Conservation (phyloP, 2,113 vertebrate genomes). For the Ursus arctos region DNA sequence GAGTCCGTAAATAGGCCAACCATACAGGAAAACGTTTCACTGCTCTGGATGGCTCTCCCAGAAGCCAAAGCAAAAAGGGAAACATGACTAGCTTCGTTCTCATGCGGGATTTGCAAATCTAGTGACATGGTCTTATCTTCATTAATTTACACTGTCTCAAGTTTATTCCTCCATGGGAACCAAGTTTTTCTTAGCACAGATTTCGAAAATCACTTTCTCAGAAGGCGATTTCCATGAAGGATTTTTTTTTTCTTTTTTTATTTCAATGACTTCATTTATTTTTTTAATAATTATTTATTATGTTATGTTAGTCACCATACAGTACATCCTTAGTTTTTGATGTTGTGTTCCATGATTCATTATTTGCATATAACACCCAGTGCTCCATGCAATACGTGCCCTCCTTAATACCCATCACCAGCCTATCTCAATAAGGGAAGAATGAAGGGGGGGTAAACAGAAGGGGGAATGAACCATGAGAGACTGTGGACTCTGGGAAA, state of each 20-base stretch:
- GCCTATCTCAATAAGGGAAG: too few species aligned
- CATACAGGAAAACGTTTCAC: neutral
- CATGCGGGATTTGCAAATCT: neutral
- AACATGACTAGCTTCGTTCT: neutral
- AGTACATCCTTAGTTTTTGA: too few species aligned
- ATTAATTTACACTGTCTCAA: neutral
- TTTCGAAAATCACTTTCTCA: slow-evolving; percentile 6
- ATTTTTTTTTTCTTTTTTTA: neutral
- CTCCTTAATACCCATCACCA: too few species aligned
- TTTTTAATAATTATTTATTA: too few species aligned
- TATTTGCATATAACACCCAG: too few species aligned
- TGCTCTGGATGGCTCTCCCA: neutral
- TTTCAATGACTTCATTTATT: too few species aligned
- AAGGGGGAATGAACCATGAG: too few species aligned
- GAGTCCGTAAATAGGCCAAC: neutral
- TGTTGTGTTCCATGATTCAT: too few species aligned
- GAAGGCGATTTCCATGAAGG: neutral
- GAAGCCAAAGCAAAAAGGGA: slow-evolving; percentile 57
- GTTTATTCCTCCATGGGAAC: neutral
- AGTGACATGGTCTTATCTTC: neutral
- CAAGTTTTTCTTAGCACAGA: neutral
- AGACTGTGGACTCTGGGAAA: too few species aligned
- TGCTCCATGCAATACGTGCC: too few species aligned
- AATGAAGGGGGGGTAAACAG: too few species aligned
- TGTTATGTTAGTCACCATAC: too few species aligned